Conservation (phyloP, 1,140 invertebrate genomes). For the Battus philenor region DNA sequence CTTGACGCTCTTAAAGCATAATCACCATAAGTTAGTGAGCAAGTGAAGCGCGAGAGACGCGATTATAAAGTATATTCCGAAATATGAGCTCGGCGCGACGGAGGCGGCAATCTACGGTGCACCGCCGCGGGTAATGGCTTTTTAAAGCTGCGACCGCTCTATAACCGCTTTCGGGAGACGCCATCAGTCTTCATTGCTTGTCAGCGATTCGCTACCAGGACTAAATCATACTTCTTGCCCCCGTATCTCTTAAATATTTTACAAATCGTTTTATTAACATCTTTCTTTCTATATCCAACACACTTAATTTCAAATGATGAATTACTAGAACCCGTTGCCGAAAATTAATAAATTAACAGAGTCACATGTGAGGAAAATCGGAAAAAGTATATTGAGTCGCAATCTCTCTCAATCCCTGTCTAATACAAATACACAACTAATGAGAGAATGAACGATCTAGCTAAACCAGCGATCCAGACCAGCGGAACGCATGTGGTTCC, state of each 20-base stretch:
- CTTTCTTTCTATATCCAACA: too few relatives aligned
- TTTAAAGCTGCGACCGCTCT: conserved; percentile 74
- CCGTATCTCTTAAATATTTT: conserved; percentile 56
- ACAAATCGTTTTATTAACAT: conserved; percentile 30
- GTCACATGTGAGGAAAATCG: too few relatives aligned
- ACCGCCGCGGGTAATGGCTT: conserved; percentile 71
- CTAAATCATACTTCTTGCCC: conserved; percentile 59
- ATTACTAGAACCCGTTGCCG: too few relatives aligned
- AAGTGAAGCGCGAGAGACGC: conserved; percentile 71
- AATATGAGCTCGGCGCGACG: conserved; percentile 61
- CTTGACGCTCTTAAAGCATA: conserved; percentile 71
- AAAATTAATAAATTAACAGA: too few relatives aligned
- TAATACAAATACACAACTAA: conserved; percentile 63
- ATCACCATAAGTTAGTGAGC: conserved; percentile 74
- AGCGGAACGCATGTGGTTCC: conserved; percentile 62
- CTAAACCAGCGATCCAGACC: conserved; percentile 26
- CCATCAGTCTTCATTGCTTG: conserved; percentile 75
- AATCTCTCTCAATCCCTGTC: conserved; percentile 54
- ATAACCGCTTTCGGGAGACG: conserved; percentile 66
- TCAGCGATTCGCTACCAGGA: conserved; percentile 45
- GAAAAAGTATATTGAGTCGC: too few relatives aligned
- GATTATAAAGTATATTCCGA: conserved; percentile 73
- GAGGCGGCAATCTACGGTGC: conserved; percentile 64
- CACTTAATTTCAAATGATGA: too few relatives aligned
- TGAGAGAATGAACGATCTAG: conserved; percentile 61